These are phyloP conservation scores for Atherinosoma microstoma DNA, from an alignment of 2,797 vertebrate genomes.

Conservation along the genomic window DNA sequence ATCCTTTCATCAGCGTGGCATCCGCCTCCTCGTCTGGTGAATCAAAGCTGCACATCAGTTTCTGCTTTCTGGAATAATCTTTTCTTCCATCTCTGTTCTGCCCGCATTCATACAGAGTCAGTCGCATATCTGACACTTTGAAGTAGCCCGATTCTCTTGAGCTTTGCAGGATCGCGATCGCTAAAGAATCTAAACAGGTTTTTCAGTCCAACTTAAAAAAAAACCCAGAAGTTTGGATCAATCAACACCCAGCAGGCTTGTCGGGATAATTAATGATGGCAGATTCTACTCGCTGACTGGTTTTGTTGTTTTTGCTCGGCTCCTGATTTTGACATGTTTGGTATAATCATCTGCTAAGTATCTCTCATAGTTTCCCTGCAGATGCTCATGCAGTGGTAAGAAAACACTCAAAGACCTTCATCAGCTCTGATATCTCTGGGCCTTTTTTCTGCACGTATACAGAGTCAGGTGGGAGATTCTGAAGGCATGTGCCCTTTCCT, in stretches of 20 bases:
- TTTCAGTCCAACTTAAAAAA: too few species aligned
- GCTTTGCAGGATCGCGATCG: background rate
- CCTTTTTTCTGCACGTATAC: background rate
- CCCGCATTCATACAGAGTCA: background rate
- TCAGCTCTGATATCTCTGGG: background rate
- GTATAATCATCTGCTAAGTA: too few species aligned
- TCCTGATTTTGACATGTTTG: background rate
- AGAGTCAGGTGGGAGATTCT: too few species aligned
- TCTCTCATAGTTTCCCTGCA: too few species aligned
- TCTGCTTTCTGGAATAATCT: background rate
- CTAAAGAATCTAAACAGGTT: too few species aligned
- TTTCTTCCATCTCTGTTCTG: background rate
- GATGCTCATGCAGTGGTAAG: background rate
- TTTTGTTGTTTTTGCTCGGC: too few species aligned
- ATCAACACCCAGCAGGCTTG: too few species aligned
- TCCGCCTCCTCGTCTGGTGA: slow-evolving; percentile 1
- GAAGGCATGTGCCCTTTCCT: background rate
- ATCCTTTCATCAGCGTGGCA: background rate
- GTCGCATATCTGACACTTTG: background rate
- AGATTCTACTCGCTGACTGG: too few species aligned
- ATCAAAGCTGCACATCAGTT: background rate
- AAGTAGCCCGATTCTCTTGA: too few species aligned
- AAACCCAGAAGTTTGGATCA: too few species aligned
- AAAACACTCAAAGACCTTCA: too few species aligned
- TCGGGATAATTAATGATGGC: too few species aligned